A percentile compares a stretch with the other conserved stretches of the same genome.
phyloP scores from a whole-genome alignment of 2,888 invertebrate species.

The Philereme vetulata region DNA sequence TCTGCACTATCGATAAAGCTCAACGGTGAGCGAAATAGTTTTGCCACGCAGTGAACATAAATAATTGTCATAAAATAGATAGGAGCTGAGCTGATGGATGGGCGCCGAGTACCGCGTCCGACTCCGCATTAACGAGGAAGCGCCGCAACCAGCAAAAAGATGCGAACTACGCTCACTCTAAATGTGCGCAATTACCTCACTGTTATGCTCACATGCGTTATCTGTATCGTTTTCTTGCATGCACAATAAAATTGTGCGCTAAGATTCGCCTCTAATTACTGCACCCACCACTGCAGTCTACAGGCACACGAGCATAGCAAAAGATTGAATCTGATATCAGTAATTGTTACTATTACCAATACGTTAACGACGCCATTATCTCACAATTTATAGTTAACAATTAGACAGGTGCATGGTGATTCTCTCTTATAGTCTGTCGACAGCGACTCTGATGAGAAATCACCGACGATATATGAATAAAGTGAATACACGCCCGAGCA shows the following conservation, averaged over 20 bases:
- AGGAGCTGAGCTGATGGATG: slow-evolving; percentile 76
- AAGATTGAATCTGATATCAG: slow-evolving; percentile 54
- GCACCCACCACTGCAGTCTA: slow-evolving; percentile 17
- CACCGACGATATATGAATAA: slow-evolving; percentile 61
- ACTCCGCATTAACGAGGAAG: slow-evolving; percentile 68
- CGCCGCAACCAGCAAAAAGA: slow-evolving; percentile 37
- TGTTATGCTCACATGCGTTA: slow-evolving; percentile 20
- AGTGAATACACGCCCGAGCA: slow-evolving; percentile 60
- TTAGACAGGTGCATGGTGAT: slow-evolving; percentile 54
- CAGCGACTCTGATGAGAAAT: slow-evolving; percentile 62
- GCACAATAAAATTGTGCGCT: slow-evolving; percentile 10
- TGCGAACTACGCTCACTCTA: slow-evolving; percentile 39
- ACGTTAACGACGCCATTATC: slow-evolving; percentile 56
- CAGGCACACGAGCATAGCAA: slow-evolving; percentile 49
- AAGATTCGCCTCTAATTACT: slow-evolving; percentile 19
- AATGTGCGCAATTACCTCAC: slow-evolving; percentile 14
- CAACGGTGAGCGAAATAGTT: slow-evolving; percentile 82
- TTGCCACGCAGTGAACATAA: slow-evolving; percentile 77
- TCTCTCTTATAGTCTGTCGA: slow-evolving; percentile 47
- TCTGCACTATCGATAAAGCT: slow-evolving; percentile 82
- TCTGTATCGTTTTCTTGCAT: slow-evolving; percentile 15
- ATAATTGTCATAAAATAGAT: slow-evolving; percentile 83
- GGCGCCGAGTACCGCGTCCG: slow-evolving; percentile 54
- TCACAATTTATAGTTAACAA: slow-evolving; percentile 58
- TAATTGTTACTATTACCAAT: slow-evolving; percentile 56